Evolutionary conservation across 2,113 vertebrate species (phyloP).

Genomic region (Notothenia coriiceps): DNA sequence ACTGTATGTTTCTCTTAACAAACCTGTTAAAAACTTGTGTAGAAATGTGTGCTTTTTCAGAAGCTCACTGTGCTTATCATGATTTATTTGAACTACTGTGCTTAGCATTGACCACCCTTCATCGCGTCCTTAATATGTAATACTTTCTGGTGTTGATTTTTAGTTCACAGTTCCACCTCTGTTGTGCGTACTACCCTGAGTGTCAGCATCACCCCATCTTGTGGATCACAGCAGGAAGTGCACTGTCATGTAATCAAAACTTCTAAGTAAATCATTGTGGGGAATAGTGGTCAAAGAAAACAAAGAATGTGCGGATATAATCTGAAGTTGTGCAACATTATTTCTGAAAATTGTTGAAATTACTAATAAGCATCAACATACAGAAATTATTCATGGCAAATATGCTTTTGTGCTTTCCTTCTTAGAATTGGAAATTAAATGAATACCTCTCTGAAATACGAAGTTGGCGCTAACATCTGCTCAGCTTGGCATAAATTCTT

Average conservation of each 20-base stretch:
- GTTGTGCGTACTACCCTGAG: slow-evolving; percentile 35
- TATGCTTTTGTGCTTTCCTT: neutral
- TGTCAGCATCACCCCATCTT: slow-evolving; percentile 52
- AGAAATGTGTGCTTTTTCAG: slow-evolving; percentile 51
- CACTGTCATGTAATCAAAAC: slow-evolving; percentile 2
- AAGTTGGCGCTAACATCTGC: neutral
- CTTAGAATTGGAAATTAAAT: neutral
- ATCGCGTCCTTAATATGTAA: neutral
- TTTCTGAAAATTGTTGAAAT: neutral
- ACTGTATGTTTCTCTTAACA: neutral
- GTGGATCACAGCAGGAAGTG: slow-evolving; percentile 44
- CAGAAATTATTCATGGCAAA: neutral
- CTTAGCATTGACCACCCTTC: slow-evolving; percentile 1
- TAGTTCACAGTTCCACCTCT: slow-evolving; percentile 8
- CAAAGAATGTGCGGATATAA: neutral
- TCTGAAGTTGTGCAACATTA: slow-evolving; percentile 4
- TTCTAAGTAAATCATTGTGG: neutral
- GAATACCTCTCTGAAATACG: neutral
- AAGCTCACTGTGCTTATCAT: slow-evolving; percentile 27
- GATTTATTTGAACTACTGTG: slow-evolving; percentile 15
- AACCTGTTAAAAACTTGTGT: neutral
- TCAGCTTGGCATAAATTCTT: neutral
- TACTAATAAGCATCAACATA: neutral
- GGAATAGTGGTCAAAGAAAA: neutral
- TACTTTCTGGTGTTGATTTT: slow-evolving; percentile 2